Base-by-base conservation (phyloP, 2,888 invertebrate genomes). In the Bimastos eiseni region DNA sequence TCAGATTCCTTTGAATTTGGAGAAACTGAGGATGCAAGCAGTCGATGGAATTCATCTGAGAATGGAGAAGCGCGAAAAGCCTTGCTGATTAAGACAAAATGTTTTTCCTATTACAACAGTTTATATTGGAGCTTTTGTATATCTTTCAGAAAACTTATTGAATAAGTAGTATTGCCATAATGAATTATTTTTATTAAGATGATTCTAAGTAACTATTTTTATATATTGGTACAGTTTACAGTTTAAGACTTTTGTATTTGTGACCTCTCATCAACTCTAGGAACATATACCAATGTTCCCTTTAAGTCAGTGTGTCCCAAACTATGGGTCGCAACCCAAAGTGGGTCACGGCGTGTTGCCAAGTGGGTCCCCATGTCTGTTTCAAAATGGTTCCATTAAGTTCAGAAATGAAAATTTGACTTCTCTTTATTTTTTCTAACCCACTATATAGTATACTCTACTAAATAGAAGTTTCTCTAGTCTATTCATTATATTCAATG, bases 1-100 rank as follows among this genome's bases (percentile, higher is more conserved):
- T 37, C 21, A 90, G 90, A 84, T 90, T 90, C 90, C 90, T 2
- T 49, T 90, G 49, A 83, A 90, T 5, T n/a, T 90, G 83, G 44
- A 90, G 13, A 90, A 90, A 83, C n/a, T 84, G 30, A 37, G 34
- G 86, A 86, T 90, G 90, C 37, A 84, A 41, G 90, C 84, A 84
- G 86, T 84, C 11, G 84, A 90, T 37, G 90, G 90, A 15, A 90
- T 90, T 37, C 4, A 41, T 1, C 21, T 90, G 24, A 83, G 84
- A n/a, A 86, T 90, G 44, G 90, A 90, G 38, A 90, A 84, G 37
- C 90, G 90, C 36, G 34, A 90, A 83, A 41, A 70, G 70, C 11
- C 70, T 1, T 11, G 70, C 70, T 70, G n/a, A 70, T 70, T 70
- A 70, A 70, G 70, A n/a, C 8, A 70, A 6, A 70, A 70, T n/a